Percentiles rank a stretch among this genome's conserved stretches.
phyloP scores from a whole-genome alignment of 1,140 invertebrate genomes.

The Hypsibius dujardini region DNA sequence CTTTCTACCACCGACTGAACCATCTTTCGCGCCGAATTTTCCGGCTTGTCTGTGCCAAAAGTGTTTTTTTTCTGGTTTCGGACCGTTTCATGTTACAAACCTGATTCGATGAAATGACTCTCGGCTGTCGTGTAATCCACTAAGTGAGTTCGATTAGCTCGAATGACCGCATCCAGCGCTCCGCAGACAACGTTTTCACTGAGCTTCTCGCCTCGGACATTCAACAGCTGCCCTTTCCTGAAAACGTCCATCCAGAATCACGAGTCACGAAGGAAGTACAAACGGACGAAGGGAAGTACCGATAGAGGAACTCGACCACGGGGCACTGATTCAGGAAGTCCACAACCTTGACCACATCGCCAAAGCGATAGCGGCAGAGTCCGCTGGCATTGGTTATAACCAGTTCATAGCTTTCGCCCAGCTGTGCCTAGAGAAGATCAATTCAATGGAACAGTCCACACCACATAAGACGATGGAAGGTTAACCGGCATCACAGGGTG shows the following conservation, averaged over 20 bases:
- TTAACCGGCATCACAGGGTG: background rate
- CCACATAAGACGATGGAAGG: conserved; percentile 24
- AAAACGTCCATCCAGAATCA: conserved; percentile 18
- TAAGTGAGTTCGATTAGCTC: conserved; percentile 25
- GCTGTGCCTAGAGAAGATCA: conserved; percentile 24
- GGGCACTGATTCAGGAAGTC: conserved; percentile 31
- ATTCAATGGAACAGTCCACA: conserved; percentile 19
- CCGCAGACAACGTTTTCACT: conserved; percentile 29
- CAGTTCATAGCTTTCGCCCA: conserved; percentile 29
- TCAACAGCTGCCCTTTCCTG: conserved; percentile 32
- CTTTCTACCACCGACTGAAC: background rate
- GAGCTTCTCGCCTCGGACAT: conserved; percentile 31
- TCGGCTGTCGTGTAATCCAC: conserved; percentile 32
- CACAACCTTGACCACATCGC: conserved; percentile 31
- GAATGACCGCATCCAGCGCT: conserved; percentile 23
- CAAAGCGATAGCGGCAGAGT: conserved; percentile 31
- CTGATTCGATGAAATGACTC: conserved; percentile 25
- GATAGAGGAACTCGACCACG: conserved; percentile 31
- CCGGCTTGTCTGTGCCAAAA: background rate
- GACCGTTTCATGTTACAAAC: background rate
- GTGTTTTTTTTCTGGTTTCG: background rate
- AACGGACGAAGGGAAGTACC: conserved; percentile 22
- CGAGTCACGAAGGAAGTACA: background rate
- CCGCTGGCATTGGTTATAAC: conserved; percentile 31
- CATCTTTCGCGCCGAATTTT: background rate